Evolutionary conservation across 2,113 vertebrate genomes (phyloP).

Genomic region (Lophotis ruficrista): DNA sequence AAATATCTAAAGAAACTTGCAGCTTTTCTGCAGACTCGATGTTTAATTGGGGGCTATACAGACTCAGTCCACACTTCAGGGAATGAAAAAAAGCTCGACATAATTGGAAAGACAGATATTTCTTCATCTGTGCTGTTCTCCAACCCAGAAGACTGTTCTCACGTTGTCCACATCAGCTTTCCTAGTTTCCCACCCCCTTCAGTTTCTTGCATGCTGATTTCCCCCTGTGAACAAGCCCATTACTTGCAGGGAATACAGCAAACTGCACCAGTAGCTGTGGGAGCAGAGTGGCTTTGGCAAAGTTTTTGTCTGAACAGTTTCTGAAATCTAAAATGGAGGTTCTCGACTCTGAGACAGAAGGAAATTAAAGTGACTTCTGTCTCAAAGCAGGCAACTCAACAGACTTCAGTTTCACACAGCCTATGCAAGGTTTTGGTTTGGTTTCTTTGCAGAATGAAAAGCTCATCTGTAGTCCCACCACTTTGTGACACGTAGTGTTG

Average conservation of each 20-base stretch:
- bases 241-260: neutral
- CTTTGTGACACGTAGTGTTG: accelerated
- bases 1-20: neutral
- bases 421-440: neutral
- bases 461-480: neutral
- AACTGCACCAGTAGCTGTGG: neutral
- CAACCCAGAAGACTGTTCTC: neutral
- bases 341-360: neutral
- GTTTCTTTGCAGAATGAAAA: neutral
- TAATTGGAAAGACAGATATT: neutral
- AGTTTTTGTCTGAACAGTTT: neutral
- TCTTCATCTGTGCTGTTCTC: neutral
- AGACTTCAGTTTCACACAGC: neutral
- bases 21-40: neutral
- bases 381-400: neutral
- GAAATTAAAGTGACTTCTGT: neutral
- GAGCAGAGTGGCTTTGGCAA: neutral
- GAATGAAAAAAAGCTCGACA: neutral
- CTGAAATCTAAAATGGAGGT: neutral
- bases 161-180: neutral
- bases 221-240: neutral
- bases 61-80: neutral
- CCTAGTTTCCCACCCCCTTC: neutral
- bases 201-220: neutral
- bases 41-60: neutral